Evolutionary conservation across 2,888 invertebrate genomes (phyloP), one percentile per base, ranked within the genome.

Genomic region (Ceraclea dissimilis): DNA sequence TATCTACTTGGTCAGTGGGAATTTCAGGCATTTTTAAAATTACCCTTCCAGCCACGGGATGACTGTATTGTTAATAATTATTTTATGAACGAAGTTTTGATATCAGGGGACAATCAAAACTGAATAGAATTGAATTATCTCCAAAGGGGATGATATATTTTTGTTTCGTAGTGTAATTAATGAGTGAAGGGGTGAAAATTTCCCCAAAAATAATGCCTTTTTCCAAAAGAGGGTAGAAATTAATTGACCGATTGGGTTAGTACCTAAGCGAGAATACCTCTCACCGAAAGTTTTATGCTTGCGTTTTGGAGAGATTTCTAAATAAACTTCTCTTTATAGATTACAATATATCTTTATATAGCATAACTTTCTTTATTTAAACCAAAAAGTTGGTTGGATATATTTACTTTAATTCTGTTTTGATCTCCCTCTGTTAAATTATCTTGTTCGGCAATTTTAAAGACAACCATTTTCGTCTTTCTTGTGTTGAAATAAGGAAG

Each of bases 111-210:
- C 26, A 26, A 26, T 26, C 26, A 26, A 26, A 26, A 26, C 26
- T 26, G 26, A 26, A 26, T 26, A 10, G 26, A 26, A 26, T 26
- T 26, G 10, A 26, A 26, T 26, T 26, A 26, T 26, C 26, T 26
- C 26, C 10, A 26, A 26, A 26, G 26, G 26, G 26, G 26, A 26
- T 26, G 26, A 39, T 39, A 16, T 5, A 39, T 39, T 8, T 16
- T 39, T 39, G 39, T 39, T 39, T 39, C 39, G 39, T 39, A n/a
- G 39, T 39, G 39, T 39, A 39, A 39, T 39, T 39, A 39, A 39
- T 39, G 39, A 39, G 13, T 39, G 13, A 39, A 39, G 39, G 39
- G 39, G 39, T 39, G 39, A 4, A 39, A 39, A 39, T 4, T 39
- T 39, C 2, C 13, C 13, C 39, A 39, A 39, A 39, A 39, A 39